A percentile compares a stretch with the other conserved stretches of the same genome.
phyloP scores from a whole-genome alignment of 2,888 invertebrate species.

The Hedychridium roseum region DNA sequence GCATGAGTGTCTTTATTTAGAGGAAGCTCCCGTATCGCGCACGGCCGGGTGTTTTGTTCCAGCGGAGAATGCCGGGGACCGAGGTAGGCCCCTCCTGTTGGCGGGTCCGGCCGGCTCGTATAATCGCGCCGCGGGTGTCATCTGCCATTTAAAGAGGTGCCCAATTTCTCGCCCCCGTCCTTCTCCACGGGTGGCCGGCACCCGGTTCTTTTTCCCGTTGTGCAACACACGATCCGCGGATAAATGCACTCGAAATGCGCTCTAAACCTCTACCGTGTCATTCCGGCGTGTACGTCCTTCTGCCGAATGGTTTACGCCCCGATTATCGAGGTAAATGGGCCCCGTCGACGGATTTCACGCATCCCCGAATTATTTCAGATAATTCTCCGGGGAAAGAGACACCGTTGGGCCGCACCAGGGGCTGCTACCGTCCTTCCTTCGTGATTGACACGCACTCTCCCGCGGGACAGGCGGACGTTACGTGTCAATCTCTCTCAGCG shows the following conservation, averaged over 20 bases:
- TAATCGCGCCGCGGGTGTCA: constrained; percentile 50
- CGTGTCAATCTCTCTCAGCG: too few species aligned
- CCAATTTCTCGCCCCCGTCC: constrained; percentile 62
- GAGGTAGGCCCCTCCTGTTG: too few species aligned
- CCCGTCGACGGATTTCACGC: constrained; percentile 59
- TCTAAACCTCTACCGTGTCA: constrained; percentile 8
- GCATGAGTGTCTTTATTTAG: too few species aligned
- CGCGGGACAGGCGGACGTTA: too few species aligned
- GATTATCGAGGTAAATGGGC: constrained; percentile 56
- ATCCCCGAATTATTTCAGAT: constrained; percentile 59
- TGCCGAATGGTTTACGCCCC: constrained; percentile 52
- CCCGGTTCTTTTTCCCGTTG: constrained; percentile 20
- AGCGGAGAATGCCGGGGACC: too few species aligned
- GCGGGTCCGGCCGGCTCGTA: constrained; percentile 15
- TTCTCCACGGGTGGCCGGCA: constrained; percentile 51
- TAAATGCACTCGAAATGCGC: constrained; percentile 39
- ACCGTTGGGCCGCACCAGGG: not conserved
- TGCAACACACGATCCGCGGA: constrained; percentile 38
- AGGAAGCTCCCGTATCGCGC: too few species aligned
- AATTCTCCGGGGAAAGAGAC: constrained; percentile 14
- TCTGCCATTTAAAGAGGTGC: constrained; percentile 52
- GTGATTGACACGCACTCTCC: too few species aligned
- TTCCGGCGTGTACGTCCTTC: constrained; percentile 6
- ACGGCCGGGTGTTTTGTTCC: too few species aligned
- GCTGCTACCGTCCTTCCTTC: too few species aligned